Percentiles rank a stretch among this genome's conserved stretches.
Conservation (phyloP, 2,113 vertebrate genomes). For the Opisthocomus hoazin region DNA sequence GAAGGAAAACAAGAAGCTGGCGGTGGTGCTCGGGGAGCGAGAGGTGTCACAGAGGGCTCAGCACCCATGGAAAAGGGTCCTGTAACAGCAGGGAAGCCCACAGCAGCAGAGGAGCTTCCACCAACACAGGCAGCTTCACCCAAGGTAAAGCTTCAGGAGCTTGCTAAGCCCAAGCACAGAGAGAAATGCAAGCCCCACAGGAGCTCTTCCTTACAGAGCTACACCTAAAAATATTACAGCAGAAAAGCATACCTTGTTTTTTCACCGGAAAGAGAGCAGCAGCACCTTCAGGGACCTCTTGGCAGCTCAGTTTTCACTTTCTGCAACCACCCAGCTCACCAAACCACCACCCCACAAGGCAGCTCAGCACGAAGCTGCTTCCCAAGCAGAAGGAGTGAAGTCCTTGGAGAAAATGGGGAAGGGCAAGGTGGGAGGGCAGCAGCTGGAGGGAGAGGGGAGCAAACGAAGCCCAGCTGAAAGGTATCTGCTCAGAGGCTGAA, state of each 20-base stretch:
- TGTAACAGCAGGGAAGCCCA: background rate
- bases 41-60: accelerated
- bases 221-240: background rate
- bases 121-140: background rate
- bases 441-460: background rate
- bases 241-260: background rate
- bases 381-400: accelerated
- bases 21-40: background rate
- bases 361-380: background rate
- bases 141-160: background rate
- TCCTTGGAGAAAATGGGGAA: background rate
- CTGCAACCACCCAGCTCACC: no score
- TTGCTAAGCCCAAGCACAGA: background rate
- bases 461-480: background rate
- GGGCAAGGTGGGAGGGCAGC: background rate
- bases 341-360: background rate
- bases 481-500: background rate
- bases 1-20: background rate
- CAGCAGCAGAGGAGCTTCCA: background rate
- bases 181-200: background rate
- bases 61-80: background rate
- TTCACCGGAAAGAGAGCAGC: background rate
- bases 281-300: background rate
- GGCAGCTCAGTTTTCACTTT: background rate
- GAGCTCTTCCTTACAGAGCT: background rate